Evolutionary conservation across 2,888 invertebrate species (phyloP), one percentile per base, ranked within the genome.

Genomic region (Diaphora mendica): DNA sequence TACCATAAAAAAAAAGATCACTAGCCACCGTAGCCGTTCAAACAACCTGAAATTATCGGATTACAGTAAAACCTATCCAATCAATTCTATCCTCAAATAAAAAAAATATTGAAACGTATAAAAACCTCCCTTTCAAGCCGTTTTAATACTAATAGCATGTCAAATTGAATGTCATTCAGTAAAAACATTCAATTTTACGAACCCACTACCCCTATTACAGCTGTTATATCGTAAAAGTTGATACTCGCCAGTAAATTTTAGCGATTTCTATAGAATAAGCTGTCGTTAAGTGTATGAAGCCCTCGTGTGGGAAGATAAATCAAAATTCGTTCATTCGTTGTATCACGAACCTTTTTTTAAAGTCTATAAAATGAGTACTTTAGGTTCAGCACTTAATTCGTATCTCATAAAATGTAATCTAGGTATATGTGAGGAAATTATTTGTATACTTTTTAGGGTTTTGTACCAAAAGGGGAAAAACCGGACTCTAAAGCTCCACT

Each of bases 171-270:
- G 74, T 71, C 81, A 71, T 62, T 65, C 72, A 71, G 73, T 70
- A 75, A 71, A 62, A 76, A 76, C 71, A 68, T 73, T 70, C 73
- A 77, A 73, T 81, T 78, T 82, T 70, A 68, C 55, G 64, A 51
- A 33, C 20, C 33, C 66, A 68, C 70, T 51, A 66, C 68, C 68
- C 62, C 68, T 74, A 55, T 55, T 44, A 72, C 67, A 71, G 11
- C 68, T 74, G 68, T 71, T 83, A 69, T 68, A 78, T 81, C 83
- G 83, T 82, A 82, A 82, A 80, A 39, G 73, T 81, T 82, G 83
- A 82, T 72, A 79, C 51, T 23, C 13, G 71, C 77, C 39, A 71
- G 73, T 78, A 81, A 82, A 83, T 48, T 78, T 74, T 71, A 51
- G 68, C 75, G 74, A 72, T 67, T 76, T 78, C 64, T 66, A 51